Evolutionary conservation across 2,113 vertebrate genomes (phyloP).

Genomic region (Pomatostomus ruficeps): DNA sequence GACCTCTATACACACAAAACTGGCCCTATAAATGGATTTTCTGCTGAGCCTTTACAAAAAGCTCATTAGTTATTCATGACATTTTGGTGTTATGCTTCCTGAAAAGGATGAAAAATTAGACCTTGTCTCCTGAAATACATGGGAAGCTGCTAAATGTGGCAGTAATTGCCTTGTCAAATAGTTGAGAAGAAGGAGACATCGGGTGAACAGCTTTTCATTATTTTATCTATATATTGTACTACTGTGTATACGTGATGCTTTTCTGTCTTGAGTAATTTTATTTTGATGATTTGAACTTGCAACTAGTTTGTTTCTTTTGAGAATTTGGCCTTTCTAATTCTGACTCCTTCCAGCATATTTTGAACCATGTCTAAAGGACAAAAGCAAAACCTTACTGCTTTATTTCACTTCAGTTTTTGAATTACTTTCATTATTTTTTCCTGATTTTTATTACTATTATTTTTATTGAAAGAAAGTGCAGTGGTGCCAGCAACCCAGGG

Average conservation of each 20-base stretch:
- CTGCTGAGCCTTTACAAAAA: neutral
- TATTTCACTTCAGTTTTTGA: neutral
- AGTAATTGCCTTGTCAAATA: slow-evolving; percentile 1
- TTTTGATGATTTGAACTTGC: neutral
- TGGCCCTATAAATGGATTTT: neutral
- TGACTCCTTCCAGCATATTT: neutral
- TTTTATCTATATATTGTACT: neutral
- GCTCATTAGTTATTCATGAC: neutral
- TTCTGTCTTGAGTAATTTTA: neutral
- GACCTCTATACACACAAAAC: neutral
- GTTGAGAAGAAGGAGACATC: neutral
- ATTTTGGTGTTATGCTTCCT: neutral
- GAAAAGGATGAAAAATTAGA: neutral
- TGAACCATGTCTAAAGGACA: neutral
- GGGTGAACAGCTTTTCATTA: neutral
- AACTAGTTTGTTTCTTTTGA: neutral
- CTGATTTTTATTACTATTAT: neutral
- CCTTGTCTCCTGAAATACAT: neutral
- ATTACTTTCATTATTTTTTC: neutral
- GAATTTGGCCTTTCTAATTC: neutral
- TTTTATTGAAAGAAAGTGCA: neutral
- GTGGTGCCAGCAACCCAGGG: neutral
- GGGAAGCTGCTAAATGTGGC: neutral
- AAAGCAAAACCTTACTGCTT: neutral
- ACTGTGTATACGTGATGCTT: neutral